phyloP scores from a whole-genome alignment of 2,113 vertebrate species.

The Progne subis region DNA sequence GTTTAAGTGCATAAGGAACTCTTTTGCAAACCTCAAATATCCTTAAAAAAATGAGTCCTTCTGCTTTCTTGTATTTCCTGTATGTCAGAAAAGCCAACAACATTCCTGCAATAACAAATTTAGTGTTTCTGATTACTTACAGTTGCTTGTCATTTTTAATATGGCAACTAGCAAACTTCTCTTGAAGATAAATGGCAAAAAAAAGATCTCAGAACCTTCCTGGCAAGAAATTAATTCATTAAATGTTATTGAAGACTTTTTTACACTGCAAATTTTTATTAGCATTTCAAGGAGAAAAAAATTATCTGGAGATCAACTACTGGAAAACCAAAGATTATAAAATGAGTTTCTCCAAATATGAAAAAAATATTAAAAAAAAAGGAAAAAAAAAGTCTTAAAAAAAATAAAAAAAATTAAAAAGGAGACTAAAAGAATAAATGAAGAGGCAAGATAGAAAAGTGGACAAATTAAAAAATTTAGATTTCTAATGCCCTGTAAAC shows the following conservation, averaged over 20 bases:
- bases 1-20: neutral
- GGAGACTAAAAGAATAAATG: neutral
- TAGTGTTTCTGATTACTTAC: constrained; percentile 13
- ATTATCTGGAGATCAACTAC: neutral
- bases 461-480: neutral
- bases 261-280: neutral
- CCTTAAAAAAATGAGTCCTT: neutral
- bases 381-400: neutral
- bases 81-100: neutral
- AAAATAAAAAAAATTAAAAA: neutral
- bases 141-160: constrained; percentile 11
- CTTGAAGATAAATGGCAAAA: neutral
- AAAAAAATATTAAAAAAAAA: neutral
- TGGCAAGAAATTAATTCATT: constrained; percentile 19
- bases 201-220: neutral
- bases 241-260: neutral
- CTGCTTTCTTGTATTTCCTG: neutral
- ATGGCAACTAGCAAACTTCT: neutral
- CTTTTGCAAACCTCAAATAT: neutral
- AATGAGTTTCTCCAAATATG: neutral
- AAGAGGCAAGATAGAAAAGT: neutral
- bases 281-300: constrained; percentile 16
- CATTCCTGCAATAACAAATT: neutral
- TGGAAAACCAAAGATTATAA: neutral
- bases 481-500: neutral